Base-by-base conservation (phyloP, 2,888 invertebrate species). In the Dasypogon diadema region DNA sequence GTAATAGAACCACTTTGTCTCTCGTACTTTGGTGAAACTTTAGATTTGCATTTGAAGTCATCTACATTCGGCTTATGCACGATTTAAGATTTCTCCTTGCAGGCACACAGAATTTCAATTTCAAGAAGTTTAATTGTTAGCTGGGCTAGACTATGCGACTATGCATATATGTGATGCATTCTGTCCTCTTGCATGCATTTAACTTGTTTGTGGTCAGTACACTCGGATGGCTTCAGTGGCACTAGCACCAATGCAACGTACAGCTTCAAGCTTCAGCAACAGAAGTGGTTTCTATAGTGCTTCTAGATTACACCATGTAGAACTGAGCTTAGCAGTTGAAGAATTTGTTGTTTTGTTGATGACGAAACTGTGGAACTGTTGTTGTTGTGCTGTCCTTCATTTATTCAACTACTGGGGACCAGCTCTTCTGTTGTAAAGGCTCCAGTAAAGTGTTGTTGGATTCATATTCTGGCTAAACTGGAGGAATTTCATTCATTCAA, bases 191-290 rank as follows among this genome's bases (percentile, higher is more conserved):
- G 42, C 46, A 55, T 22, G 56, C 42, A 73, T 37, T 55, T 73
- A 58, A 42, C 37, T 72, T 55, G 54, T 55, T 73, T 58, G 56
- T 56, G 73, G 56, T 56, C 58, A 73, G 56, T 46, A 24, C 55
- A 56, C 37, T 73, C 56, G 34, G 55, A 56, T 72, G 42, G 16
- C 16, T 65, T 65, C 46, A 24, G 46, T 12, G 14, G 24, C 42
- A 42, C 65, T 46, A 46, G 46, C 22, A 42, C 42, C 42, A 42
- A 12, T 12, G 2, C n/a, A 42, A 8, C 8, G 24, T 24, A 65
- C 46, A 42, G 46, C 65, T 58, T 26, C 58, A 26, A 42, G 46
- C 65, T 58, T 26, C 58, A 26, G 14, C 58, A 58, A 58, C 58
- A 58, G 58, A 58, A 58, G 58, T 58, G 30, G 58, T 30, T 58